Evolutionary conservation across 2,888 invertebrate species (phyloP).

Genomic region (Parnassius smintheus): DNA sequence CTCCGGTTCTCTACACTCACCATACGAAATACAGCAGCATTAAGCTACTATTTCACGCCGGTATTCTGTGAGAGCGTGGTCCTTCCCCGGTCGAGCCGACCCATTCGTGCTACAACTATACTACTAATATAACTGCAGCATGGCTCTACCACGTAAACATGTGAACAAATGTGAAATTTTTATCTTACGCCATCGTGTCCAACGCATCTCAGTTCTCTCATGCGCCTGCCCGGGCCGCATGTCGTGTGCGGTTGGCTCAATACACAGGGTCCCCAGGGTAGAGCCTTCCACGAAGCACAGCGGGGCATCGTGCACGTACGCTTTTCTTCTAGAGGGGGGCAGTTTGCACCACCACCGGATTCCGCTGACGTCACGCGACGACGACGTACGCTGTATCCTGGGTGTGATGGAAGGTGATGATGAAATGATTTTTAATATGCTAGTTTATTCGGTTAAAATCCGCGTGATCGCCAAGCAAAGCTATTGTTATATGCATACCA

Average conservation of each 20-base stretch:
- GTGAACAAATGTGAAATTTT: neutral
- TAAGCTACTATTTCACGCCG: too few species aligned
- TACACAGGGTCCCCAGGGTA: slow-evolving; percentile 79
- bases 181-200: slow-evolving; percentile 75
- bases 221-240: slow-evolving; percentile 83
- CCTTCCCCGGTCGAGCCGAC: too few species aligned
- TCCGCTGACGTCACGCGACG: slow-evolving; percentile 73
- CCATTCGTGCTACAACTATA: too few species aligned
- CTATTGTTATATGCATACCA: slow-evolving; percentile 43
- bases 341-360: slow-evolving; percentile 75
- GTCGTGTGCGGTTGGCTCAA: slow-evolving; percentile 62
- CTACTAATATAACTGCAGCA: too few species aligned
- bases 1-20: too few species aligned
- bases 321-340: slow-evolving; percentile 78
- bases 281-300: slow-evolving; percentile 75
- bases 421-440: neutral
- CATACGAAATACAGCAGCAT: too few species aligned
- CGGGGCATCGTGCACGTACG: slow-evolving; percentile 76
- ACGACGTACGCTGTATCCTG: slow-evolving; percentile 73
- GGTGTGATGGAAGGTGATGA: neutral
- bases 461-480: too few species aligned
- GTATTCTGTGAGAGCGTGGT: too few species aligned
- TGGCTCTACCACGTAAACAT: too few species aligned
- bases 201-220: slow-evolving; percentile 78
- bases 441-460: neutral